Conservation (phyloP, 2,113 vertebrate genomes). For the Vimba vimba region DNA sequence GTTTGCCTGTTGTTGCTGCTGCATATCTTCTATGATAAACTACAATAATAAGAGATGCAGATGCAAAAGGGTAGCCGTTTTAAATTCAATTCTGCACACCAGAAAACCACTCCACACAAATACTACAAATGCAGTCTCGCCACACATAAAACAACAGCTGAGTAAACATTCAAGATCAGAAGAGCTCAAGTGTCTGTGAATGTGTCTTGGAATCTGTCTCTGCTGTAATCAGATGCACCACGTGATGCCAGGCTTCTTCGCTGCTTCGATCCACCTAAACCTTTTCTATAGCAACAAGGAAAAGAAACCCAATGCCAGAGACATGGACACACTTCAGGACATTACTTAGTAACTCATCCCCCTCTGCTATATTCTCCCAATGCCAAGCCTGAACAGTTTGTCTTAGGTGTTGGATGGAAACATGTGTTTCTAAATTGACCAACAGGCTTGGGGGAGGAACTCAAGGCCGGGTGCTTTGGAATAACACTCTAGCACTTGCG, state of each 20-base stretch:
- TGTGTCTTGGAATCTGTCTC: slow-evolving; percentile 38
- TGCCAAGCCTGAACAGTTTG: slow-evolving; percentile 37
- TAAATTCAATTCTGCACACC: background rate
- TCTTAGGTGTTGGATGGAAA: slow-evolving; percentile 15
- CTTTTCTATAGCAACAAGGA: slow-evolving; percentile 60
- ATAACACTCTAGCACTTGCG: background rate
- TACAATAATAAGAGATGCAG: slow-evolving; percentile 47
- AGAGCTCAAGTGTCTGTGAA: slow-evolving; percentile 18
- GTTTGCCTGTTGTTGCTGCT: slow-evolving; percentile 90
- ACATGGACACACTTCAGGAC: slow-evolving; percentile 57
- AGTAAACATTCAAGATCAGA: slow-evolving; percentile 7
- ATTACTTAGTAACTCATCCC: slow-evolving; percentile 31
- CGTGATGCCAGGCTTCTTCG: slow-evolving; percentile 62
- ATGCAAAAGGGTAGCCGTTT: background rate
- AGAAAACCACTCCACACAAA: background rate
- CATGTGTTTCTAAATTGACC: slow-evolving; percentile 45
- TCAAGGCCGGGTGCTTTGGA: background rate
- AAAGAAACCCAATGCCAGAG: slow-evolving; percentile 62
- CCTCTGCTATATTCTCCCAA: background rate
- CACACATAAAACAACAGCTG: slow-evolving; percentile 20
- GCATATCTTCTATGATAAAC: slow-evolving; percentile 97
- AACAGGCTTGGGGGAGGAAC: background rate
- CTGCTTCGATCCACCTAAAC: slow-evolving; percentile 44
- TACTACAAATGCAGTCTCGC: background rate
- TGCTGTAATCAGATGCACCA: slow-evolving; percentile 67